These are phyloP conservation scores for Andrena marginata DNA, from an alignment of 2,888 invertebrate genomes.

Conservation along the genomic window DNA sequence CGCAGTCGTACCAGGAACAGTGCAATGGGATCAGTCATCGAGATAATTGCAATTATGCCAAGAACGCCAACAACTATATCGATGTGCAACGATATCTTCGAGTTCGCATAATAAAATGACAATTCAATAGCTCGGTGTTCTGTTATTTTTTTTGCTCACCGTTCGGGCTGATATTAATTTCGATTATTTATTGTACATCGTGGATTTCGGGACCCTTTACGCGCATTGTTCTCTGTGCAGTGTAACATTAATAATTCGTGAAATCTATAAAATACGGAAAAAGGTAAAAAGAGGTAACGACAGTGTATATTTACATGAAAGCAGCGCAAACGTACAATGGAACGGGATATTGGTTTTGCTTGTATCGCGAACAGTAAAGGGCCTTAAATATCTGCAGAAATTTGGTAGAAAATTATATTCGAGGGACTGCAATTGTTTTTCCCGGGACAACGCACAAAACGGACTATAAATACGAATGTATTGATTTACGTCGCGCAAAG, in stretches of 20 bases:
- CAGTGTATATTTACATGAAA: not conserved
- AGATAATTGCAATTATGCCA: not conserved
- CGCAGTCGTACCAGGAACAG: not conserved
- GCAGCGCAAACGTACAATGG: not conserved
- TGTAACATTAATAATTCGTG: not conserved
- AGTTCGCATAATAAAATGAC: not conserved
- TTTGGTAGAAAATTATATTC: not conserved
- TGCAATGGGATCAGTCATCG: not conserved
- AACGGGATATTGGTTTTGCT: not conserved
- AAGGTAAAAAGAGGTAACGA: not conserved
- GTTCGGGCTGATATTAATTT: not conserved
- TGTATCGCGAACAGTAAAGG: not conserved
- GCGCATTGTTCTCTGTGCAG: not conserved
- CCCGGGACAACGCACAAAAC: not conserved
- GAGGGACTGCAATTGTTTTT: not conserved
- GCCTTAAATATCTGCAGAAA: not conserved
- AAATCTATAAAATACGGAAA: not conserved
- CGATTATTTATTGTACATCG: not conserved
- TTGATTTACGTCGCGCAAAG: not conserved
- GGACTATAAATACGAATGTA: not conserved
- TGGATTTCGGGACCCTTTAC: not conserved
- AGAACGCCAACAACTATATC: not conserved
- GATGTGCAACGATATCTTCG: not conserved
- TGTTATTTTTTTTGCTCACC: not conserved
- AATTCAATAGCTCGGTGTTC: not conserved